Evolutionary conservation across 2,113 vertebrate species (phyloP).

Genomic region (Cromileptes altivelis): DNA sequence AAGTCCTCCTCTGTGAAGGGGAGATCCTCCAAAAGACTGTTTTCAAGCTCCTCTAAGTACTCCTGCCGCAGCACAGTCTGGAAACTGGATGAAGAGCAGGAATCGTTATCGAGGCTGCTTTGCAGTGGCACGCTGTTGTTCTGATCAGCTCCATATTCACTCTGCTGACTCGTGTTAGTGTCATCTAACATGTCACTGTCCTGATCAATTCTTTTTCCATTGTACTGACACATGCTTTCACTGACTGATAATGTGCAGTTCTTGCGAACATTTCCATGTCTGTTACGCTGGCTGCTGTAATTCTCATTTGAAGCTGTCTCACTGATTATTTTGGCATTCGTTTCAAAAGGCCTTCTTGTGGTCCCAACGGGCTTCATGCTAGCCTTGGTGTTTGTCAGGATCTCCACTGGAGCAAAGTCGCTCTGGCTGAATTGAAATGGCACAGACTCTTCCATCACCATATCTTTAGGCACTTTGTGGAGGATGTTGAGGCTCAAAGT

Average conservation of each 20-base stretch:
- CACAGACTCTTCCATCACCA: slow-evolving; percentile 18
- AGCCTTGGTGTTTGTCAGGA: slow-evolving; percentile 24
- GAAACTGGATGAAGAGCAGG: not conserved
- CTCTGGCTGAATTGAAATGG: slow-evolving; percentile 43
- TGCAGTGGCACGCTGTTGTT: not conserved
- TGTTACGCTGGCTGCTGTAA: not conserved
- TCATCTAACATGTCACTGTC: not conserved
- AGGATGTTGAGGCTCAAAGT: slow-evolving; percentile 47
- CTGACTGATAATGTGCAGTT: not conserved
- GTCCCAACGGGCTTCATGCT: slow-evolving; percentile 13
- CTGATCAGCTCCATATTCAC: no score
- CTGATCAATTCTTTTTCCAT: not conserved
- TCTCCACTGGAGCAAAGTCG: slow-evolving; percentile 35
- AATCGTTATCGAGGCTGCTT: not conserved
- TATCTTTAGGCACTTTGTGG: slow-evolving; percentile 50
- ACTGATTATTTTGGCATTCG: not conserved
- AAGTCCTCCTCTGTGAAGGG: slow-evolving; percentile 70
- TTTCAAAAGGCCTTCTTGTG: not conserved
- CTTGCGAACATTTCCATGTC: not conserved
- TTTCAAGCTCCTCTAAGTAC: slow-evolving; percentile 55
- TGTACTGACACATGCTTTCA: slow-evolving; percentile 26
- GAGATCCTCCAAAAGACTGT: slow-evolving; percentile 55
- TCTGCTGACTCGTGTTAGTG: not conserved
- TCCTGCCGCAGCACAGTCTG: not conserved
- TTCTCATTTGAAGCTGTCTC: not conserved